Evolutionary conservation across 2,113 vertebrate species (phyloP).

Genomic region (Amblyopsis rosae): DNA sequence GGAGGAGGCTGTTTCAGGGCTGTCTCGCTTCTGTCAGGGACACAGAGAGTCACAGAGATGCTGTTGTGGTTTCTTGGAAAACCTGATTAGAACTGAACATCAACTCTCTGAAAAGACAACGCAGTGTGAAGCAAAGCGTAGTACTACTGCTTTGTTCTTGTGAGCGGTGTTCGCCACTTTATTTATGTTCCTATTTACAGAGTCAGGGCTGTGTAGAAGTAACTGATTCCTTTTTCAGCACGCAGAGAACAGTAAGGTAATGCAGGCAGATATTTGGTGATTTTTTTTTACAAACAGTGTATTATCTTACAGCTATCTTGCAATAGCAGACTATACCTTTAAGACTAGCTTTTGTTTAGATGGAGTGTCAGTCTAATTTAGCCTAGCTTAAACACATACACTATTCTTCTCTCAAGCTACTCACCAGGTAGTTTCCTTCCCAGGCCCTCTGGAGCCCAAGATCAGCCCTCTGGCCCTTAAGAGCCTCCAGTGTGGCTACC

Average conservation of each 20-base stretch:
- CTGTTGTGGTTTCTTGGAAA: neutral
- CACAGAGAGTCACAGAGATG: neutral
- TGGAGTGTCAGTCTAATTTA: neutral
- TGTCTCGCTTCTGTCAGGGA: conserved; percentile 82
- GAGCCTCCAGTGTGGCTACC: conserved; percentile 87
- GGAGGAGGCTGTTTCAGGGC: conserved; percentile 77
- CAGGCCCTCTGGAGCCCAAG: conserved; percentile 89
- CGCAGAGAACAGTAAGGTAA: too few species aligned
- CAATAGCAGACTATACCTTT: too few species aligned
- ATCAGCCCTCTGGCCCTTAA: conserved; percentile 91
- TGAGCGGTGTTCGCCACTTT: too few species aligned
- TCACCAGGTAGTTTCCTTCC: conserved; percentile 93
- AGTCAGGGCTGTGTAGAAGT: too few species aligned
- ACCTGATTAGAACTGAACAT: too few species aligned
- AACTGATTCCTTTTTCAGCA: too few species aligned
- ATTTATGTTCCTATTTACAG: too few species aligned
- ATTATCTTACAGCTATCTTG: too few species aligned
- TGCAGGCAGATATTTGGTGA: too few species aligned
- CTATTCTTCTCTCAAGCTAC: conserved; percentile 20
- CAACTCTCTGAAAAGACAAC: neutral
- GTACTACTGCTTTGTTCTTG: too few species aligned
- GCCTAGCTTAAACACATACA: neutral
- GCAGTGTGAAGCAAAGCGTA: too few species aligned
- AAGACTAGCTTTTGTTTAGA: neutral
- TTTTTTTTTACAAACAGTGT: too few species aligned